phyloP scores from a whole-genome alignment of 2,113 vertebrate species.

The Laticauda laticaudata region DNA sequence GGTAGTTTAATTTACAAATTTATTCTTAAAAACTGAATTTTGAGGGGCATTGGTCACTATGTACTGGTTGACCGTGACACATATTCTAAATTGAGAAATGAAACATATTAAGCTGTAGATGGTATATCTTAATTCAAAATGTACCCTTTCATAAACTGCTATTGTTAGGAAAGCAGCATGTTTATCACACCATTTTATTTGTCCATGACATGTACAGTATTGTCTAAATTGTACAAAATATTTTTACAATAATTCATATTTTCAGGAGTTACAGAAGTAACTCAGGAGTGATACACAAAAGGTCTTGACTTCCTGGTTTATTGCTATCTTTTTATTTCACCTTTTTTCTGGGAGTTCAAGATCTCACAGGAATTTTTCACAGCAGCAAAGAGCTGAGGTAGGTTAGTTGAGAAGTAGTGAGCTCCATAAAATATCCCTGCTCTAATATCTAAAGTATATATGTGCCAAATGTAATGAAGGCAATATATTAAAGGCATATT shows the following conservation, averaged over 20 bases:
- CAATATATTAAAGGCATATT: not conserved
- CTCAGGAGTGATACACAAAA: not conserved
- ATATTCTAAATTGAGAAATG: not conserved
- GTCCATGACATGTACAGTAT: not conserved
- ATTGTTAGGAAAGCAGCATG: not conserved
- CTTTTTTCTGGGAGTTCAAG: not conserved
- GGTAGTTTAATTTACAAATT: not conserved
- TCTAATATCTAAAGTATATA: not conserved
- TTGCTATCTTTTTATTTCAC: not conserved
- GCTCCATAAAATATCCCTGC: not conserved
- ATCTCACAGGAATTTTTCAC: not conserved
- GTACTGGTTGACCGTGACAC: not conserved
- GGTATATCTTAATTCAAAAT: not conserved
- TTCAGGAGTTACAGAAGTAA: not conserved
- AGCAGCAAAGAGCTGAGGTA: not conserved
- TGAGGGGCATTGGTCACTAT: not conserved
- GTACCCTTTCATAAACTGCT: not conserved
- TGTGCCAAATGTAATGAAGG: not conserved
- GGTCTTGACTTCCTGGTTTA: not conserved
- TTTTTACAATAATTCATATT: not conserved
- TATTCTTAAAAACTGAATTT: not conserved
- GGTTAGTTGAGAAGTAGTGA: not conserved
- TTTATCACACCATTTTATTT: not conserved
- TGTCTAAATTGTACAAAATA: not conserved
- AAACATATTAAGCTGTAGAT: not conserved